Conservation (phyloP, 2,113 vertebrate genomes). For the Lagopus leucura region DNA sequence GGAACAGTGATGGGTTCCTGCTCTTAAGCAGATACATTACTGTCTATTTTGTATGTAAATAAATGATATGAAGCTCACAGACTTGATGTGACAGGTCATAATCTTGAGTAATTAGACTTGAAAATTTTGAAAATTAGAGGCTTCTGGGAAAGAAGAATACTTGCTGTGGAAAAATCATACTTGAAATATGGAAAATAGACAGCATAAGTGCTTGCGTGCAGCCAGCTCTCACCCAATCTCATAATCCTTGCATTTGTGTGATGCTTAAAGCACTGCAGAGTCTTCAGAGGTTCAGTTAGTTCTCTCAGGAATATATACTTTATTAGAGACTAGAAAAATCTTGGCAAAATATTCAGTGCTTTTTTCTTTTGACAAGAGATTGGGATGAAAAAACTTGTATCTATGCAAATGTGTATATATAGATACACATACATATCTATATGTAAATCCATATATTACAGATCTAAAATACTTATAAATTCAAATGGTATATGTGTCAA, state of each 20-base stretch:
- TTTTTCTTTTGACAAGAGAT: not conserved
- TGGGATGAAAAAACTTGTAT: not conserved
- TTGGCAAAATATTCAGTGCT: not conserved
- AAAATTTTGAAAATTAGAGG: slow-evolving; percentile 3
- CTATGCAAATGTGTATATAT: not conserved
- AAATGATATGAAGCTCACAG: not conserved
- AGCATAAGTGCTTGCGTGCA: not conserved
- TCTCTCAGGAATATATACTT: not conserved
- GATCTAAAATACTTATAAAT: not conserved
- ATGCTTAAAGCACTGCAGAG: not conserved
- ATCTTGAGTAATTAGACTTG: slow-evolving; percentile 13
- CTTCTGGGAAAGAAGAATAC: not conserved
- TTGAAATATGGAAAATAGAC: not conserved
- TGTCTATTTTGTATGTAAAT: slow-evolving; percentile 35
- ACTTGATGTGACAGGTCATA: slow-evolving; percentile 4
- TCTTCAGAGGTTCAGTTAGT: not conserved
- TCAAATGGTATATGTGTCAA: not conserved
- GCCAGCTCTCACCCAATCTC: not conserved
- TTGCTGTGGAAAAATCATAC: not conserved
- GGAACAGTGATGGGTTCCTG: not conserved
- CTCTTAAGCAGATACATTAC: not conserved
- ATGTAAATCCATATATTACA: not conserved
- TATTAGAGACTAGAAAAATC: slow-evolving; percentile 6
- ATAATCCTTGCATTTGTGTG: not conserved
- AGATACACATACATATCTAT: not conserved